Evolutionary conservation across 2,888 invertebrate species (phyloP).

Genomic region (Diaprepes abbreviatus): DNA sequence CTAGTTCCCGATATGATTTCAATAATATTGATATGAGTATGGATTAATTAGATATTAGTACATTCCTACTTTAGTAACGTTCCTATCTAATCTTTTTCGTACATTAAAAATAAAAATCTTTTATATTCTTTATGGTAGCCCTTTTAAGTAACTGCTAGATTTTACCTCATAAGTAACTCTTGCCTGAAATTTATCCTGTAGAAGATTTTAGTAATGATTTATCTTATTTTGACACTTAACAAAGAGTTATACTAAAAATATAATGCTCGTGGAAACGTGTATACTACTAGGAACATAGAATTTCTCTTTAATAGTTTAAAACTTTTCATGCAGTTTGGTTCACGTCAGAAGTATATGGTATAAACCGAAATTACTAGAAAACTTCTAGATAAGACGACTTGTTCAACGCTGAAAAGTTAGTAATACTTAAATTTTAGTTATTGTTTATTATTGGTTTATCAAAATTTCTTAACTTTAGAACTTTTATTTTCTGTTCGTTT

Average conservation of each 20-base stretch:
- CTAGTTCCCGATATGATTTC: no score
- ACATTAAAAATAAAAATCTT: no score
- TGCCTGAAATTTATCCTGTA: no score
- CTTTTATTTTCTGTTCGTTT: background rate
- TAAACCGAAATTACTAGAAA: conserved; percentile 37
- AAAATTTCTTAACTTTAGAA: conserved; percentile 3
- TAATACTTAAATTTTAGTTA: conserved; percentile 34
- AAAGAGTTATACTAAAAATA: background rate
- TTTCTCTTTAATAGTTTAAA: background rate
- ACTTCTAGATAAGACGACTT: conserved; percentile 39
- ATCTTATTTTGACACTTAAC: conserved; percentile 12
- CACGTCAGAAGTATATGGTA: conserved; percentile 22
- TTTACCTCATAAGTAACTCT: background rate
- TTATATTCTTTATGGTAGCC: no score
- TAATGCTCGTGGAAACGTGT: conserved; percentile 5
- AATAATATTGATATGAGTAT: no score
- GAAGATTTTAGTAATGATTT: conserved; percentile 2
- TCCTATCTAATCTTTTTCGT: no score
- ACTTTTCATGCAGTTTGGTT: conserved; percentile 18
- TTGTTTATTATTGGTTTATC: conserved; percentile 9
- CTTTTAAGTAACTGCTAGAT: background rate
- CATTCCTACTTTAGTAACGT: no score
- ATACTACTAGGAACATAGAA: background rate
- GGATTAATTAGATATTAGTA: no score
- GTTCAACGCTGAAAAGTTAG: conserved; percentile 30